A percentile compares a stretch with the other conserved stretches of the same genome.
These are phyloP conservation scores for Armadillidium nasatum DNA, from an alignment of 1,140 invertebrate species.

Conservation along the genomic window DNA sequence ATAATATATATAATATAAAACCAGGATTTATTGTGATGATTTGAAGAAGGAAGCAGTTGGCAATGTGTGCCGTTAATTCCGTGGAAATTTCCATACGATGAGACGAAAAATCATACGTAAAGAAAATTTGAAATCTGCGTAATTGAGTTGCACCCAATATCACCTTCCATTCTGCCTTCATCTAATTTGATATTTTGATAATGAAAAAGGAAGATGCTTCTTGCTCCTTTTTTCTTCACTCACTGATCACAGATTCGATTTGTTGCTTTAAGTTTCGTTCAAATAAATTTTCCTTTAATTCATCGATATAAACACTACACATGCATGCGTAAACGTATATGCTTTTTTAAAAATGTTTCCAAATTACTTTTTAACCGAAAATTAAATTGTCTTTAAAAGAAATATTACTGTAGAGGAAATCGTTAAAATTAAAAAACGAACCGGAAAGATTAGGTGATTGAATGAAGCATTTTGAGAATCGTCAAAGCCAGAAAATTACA, in stretches of 20 bases:
- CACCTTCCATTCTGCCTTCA: constrained; percentile 37
- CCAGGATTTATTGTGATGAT: no score
- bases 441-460: constrained; percentile 21
- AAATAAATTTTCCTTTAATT: no score
- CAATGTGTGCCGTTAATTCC: constrained; percentile 12
- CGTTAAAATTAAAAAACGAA: constrained; percentile 3
- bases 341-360: no score
- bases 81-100: constrained; percentile 25
- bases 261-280: no score
- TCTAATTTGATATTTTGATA: constrained; percentile 41
- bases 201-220: constrained; percentile 20
- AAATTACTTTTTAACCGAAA: no score
- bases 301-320: no score
- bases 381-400: no score
- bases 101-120: constrained; percentile 8
- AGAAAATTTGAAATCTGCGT: constrained; percentile 31
- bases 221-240: no score
- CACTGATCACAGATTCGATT: no score
- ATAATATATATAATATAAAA: no score
- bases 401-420: neutral
- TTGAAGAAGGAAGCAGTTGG: no score
- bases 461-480: neutral
- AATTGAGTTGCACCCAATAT: constrained; percentile 39
- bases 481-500: constrained; percentile 32
- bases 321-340: no score